Percentiles rank a stretch among this genome's conserved stretches.
These are phyloP conservation scores for Melinaea menophilus DNA, from an alignment of 2,888 invertebrate species.

Conservation along the genomic window DNA sequence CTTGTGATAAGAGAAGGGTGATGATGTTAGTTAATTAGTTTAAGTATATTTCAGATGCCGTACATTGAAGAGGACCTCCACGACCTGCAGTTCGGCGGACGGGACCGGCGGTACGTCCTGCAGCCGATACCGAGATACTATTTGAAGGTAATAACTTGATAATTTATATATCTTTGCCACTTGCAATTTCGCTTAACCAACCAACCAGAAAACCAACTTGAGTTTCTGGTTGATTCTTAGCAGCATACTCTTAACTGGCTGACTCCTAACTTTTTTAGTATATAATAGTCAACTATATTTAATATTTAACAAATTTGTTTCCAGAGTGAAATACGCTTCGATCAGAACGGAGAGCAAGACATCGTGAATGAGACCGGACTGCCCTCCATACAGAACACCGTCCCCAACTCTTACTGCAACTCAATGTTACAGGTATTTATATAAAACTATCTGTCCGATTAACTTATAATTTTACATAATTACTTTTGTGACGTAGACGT, in stretches of 20 bases:
- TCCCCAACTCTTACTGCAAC: slow-evolving; percentile 97
- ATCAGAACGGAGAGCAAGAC: slow-evolving; percentile 88
- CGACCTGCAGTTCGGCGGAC: slow-evolving; percentile 60
- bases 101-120: slow-evolving; percentile 48
- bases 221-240: no score
- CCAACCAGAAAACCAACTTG: no score
- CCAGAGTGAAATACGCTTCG: slow-evolving; percentile 88
- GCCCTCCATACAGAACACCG: slow-evolving; percentile 91
- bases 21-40: background rate
- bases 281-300: slow-evolving; percentile 10
- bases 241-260: no score
- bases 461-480: background rate
- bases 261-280: no score
- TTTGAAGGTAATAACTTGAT: slow-evolving; percentile 80
- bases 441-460: slow-evolving; percentile 8
- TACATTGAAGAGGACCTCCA: slow-evolving; percentile 79
- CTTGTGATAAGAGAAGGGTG: background rate
- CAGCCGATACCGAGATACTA: slow-evolving; percentile 90
- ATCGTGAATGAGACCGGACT: slow-evolving; percentile 92
- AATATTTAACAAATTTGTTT: slow-evolving; percentile 15
- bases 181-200: no score
- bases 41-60: slow-evolving; percentile 71
- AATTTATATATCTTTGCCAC: no score
- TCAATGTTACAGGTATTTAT: slow-evolving; percentile 94
- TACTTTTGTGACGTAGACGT: no score